Percentiles rank a stretch among this genome's conserved stretches.
Conservation (phyloP, 2,888 invertebrate genomes). For the Vannuccia rotundouncinata region DNA sequence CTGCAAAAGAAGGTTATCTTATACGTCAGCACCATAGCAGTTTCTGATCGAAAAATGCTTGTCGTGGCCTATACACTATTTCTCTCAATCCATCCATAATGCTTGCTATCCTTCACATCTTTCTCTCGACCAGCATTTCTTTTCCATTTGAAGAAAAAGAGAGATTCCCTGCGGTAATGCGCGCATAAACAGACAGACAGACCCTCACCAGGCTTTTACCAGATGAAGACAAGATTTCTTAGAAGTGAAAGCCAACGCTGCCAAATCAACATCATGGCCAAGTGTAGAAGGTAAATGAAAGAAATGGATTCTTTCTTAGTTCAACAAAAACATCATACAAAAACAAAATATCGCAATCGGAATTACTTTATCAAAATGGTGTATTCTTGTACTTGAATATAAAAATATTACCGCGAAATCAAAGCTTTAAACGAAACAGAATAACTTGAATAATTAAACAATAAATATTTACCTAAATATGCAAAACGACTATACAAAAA, state of each 20-base stretch:
- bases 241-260: background rate
- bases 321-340: no score
- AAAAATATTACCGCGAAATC: no score
- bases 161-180: background rate
- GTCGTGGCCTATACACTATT: background rate
- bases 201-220: background rate
- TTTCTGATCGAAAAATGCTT: background rate
- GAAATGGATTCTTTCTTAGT: no score
- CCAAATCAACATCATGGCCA: background rate
- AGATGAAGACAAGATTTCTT: background rate
- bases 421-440: no score
- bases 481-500: no score
- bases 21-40: background rate
- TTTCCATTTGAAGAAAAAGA: background rate
- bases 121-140: background rate
- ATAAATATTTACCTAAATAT: no score
- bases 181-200: background rate
- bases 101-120: background rate
- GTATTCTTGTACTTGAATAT: no score
- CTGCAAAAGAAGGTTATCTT: background rate
- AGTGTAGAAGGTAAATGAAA: no score
- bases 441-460: no score
- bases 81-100: background rate
- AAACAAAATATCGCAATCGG: no score
- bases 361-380: no score